Conservation (phyloP, 2,797 vertebrate species). For the Rhinophrynus dorsalis region DNA sequence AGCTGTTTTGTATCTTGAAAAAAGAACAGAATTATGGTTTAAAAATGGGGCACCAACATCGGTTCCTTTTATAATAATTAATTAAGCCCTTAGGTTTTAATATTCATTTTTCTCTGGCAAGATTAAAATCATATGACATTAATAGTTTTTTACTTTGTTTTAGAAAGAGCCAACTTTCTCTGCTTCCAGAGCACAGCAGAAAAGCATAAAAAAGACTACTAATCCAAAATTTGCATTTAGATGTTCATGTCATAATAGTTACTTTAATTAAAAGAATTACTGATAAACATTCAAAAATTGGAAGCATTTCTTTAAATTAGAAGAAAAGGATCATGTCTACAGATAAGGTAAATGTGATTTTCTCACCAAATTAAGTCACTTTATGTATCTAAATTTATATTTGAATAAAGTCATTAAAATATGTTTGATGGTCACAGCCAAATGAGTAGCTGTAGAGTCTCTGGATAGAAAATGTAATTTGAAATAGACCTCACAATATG, state of each 20-base stretch:
- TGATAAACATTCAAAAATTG: slow-evolving; percentile 18
- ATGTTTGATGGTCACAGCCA: slow-evolving; percentile 53
- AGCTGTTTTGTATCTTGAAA: slow-evolving; percentile 29
- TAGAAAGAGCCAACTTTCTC: slow-evolving; percentile 3
- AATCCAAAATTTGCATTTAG: slow-evolving; percentile 45
- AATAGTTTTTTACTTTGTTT: slow-evolving; percentile 8
- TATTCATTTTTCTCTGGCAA: slow-evolving; percentile 38
- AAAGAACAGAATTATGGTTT: slow-evolving; percentile 15
- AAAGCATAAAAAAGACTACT: slow-evolving; percentile 1
- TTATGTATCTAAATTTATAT: slow-evolving; percentile 45
- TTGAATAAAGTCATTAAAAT: slow-evolving; percentile 56
- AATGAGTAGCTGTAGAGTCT: slow-evolving; percentile 56
- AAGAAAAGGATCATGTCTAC: slow-evolving; percentile 34
- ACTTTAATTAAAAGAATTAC: slow-evolving; percentile 46
- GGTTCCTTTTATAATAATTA: slow-evolving; percentile 40
- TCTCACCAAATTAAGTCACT: slow-evolving; percentile 39
- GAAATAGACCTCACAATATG: slow-evolving; percentile 52
- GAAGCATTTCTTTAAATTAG: slow-evolving; percentile 42
- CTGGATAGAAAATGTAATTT: slow-evolving; percentile 46
- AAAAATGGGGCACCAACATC: slow-evolving; percentile 27
- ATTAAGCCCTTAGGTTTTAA: slow-evolving; percentile 47
- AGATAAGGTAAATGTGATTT: slow-evolving; percentile 46
- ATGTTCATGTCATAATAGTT: slow-evolving; percentile 27
- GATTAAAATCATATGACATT: slow-evolving; percentile 31
- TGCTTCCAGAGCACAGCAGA: slow-evolving; percentile 11